Evolutionary conservation across 1,140 invertebrate genomes (phyloP).

Genomic region (Thaumetopoea pityocampa): DNA sequence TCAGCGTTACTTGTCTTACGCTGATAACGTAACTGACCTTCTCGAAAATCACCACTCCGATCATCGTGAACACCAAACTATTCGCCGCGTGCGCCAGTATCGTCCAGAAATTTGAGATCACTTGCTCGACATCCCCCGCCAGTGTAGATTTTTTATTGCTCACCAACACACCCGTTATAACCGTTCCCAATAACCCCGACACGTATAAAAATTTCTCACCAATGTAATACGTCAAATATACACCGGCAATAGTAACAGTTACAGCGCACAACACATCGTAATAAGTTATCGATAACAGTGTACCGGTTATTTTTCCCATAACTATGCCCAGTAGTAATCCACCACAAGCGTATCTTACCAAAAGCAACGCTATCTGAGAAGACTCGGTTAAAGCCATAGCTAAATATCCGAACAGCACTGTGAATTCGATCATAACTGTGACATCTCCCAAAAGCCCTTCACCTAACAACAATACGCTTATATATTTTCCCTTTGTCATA

Average conservation of each 20-base stretch:
- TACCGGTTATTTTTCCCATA: conserved; percentile 43
- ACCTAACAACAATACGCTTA: conserved; percentile 54
- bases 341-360: conserved; percentile 51
- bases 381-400: conserved; percentile 43
- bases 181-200: conserved; percentile 52
- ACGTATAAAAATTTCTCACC: conserved; percentile 64
- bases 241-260: conserved; percentile 45
- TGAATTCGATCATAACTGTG: conserved; percentile 62
- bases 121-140: conserved; percentile 52
- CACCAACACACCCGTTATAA: conserved; percentile 51
- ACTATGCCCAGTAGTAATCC: conserved; percentile 48
- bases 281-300: conserved; percentile 50
- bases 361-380: conserved; percentile 46
- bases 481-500: conserved; percentile 53
- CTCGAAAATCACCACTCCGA: conserved; percentile 62
- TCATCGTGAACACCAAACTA: conserved; percentile 56
- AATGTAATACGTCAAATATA: conserved; percentile 60
- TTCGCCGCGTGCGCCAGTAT: conserved; percentile 49
- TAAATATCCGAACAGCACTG: conserved; percentile 50
- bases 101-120: conserved; percentile 48
- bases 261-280: conserved; percentile 53
- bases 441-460: conserved; percentile 61
- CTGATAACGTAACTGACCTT: conserved; percentile 46
- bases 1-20: conserved; percentile 45
- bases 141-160: conserved; percentile 53